Evolutionary conservation across 2,888 invertebrate genomes (phyloP), one percentile per base, ranked within the genome.

Genomic region (Saturnia japonica): DNA sequence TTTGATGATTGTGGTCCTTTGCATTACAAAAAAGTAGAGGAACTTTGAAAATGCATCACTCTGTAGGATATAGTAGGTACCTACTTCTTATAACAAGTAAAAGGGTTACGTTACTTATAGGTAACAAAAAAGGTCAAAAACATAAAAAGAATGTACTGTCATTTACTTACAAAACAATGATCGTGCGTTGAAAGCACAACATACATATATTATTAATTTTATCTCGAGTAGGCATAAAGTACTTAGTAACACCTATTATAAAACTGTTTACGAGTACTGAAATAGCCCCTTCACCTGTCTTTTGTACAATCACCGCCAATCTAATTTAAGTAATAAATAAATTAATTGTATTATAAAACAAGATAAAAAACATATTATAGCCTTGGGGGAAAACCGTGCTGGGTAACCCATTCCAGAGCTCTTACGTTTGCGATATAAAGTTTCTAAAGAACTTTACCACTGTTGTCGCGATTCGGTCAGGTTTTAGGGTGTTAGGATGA

Each of bases 241-340:
- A 68, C 54, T 68, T 51, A 68, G 68, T 40, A 34, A 68, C 25
- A 51, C 34, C 22, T 71, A 68, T 71, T 68, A 67, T 71, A 68
- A 70, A 66, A 70, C 45, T 0, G 68, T 70, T 64, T 70, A 42
- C 64, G 70, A 57, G 25, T 51, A 70, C 22, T 16, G n/a, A 54
- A 43, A 67, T 67, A 60, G 57, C 68, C 70, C 71, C 68, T 71
- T 71, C 71, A 71, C 71, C 62, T 6, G 62, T 40, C 40, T 40
- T 64, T 64, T 64, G 62, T 40, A 64, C 40, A 64, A 7, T 64
- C 62, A 40, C 19, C 40, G 11, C 6, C 62, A 64, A 60, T 28
- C 28, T 60, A 64, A 60, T 28, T 4, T 25, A 64, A 64, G 40
- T 57, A 57, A 57, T 25, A 25, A 57, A 25, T 16, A 19, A 54